These are phyloP conservation scores for Varecia variegata DNA, from an alignment of 2,797 vertebrate species.

Conservation along the genomic window DNA sequence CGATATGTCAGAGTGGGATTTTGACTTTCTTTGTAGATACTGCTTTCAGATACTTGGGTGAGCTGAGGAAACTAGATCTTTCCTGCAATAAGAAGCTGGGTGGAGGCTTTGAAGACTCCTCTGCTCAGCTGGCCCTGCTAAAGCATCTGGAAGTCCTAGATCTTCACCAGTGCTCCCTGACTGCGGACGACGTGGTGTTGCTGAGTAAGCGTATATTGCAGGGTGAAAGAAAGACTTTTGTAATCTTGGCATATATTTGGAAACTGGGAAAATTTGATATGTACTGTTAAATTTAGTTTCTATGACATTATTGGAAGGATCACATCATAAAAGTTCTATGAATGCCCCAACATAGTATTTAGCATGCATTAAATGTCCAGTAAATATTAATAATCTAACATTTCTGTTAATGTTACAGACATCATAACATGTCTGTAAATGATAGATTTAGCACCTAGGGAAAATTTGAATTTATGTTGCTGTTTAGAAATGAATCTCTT, in stretches of 20 bases:
- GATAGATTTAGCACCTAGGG: not conserved
- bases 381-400: not conserved
- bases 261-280: not conserved
- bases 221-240: not conserved
- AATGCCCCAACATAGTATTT: not conserved
- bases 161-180: slow-evolving; percentile 90
- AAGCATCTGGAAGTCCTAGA: slow-evolving; percentile 87
- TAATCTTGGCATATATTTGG: not conserved
- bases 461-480: not conserved
- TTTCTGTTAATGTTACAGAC: not conserved
- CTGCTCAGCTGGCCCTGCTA: slow-evolving; percentile 83
- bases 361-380: not conserved
- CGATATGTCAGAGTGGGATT: not conserved
- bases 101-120: slow-evolving; percentile 85
- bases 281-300: not conserved
- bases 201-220: slow-evolving; percentile 84
- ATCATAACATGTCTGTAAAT: not conserved
- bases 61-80: slow-evolving; percentile 85
- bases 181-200: slow-evolving; percentile 82
- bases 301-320: not conserved
- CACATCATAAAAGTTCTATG: not conserved
- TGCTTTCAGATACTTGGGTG: slow-evolving; percentile 83
- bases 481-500: not conserved
- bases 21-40: slow-evolving; percentile 81
- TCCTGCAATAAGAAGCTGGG: slow-evolving; percentile 89